These are phyloP conservation scores for Myrmecobius fasciatus DNA, from an alignment of 2,113 vertebrate species.

Conservation along the genomic window DNA sequence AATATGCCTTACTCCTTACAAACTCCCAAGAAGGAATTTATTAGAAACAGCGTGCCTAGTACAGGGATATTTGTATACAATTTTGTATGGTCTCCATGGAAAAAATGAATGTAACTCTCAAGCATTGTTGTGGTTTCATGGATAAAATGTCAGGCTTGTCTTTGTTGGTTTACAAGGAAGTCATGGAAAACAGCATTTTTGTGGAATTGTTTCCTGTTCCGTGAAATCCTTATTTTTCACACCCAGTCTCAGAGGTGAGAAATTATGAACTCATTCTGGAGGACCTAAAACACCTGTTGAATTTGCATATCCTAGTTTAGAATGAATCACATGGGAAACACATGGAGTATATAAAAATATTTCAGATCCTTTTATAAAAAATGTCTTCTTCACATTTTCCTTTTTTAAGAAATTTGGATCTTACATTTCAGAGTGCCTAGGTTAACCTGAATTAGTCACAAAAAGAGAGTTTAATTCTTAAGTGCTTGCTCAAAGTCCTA, in stretches of 20 bases:
- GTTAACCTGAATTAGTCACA: not conserved
- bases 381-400: not conserved
- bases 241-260: not conserved
- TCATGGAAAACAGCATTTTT: slow-evolving; percentile 12
- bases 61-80: slow-evolving; percentile 39
- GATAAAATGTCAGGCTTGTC: slow-evolving; percentile 38
- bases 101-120: slow-evolving; percentile 62
- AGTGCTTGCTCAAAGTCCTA: not conserved
- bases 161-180: slow-evolving; percentile 44
- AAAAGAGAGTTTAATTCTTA: not conserved
- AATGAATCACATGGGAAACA: slow-evolving; percentile 3
- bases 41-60: slow-evolving; percentile 26
- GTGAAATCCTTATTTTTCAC: slow-evolving; percentile 24
- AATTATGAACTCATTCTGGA: not conserved
- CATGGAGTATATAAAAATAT: not conserved
- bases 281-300: not conserved
- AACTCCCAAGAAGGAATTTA: slow-evolving; percentile 47
- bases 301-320: not conserved
- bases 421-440: not conserved
- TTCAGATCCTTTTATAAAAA: not conserved
- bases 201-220: not conserved
- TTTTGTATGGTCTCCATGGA: slow-evolving; percentile 54
- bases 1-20: slow-evolving; percentile 31
- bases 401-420: not conserved
- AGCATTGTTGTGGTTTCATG: slow-evolving; percentile 53